These are phyloP conservation scores for Caerostris darwini DNA, from an alignment of 1,140 invertebrate species.

Conservation along the genomic window DNA sequence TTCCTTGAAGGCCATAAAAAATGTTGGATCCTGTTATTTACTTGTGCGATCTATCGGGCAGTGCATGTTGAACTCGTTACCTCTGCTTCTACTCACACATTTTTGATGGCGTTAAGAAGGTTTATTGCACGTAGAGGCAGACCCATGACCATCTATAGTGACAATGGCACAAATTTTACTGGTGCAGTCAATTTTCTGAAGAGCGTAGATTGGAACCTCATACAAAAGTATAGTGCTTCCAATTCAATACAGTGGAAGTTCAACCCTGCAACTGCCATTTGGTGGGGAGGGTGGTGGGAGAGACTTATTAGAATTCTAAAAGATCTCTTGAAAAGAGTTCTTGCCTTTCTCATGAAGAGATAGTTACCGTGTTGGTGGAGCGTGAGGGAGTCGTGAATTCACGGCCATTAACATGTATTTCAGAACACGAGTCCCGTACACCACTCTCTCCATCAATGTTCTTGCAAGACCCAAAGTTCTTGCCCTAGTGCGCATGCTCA, in stretches of 20 bases:
- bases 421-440: not conserved
- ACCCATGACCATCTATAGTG: too few relatives aligned
- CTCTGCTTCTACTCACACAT: not conserved
- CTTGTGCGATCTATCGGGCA: too few relatives aligned
- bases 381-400: constrained; percentile 52
- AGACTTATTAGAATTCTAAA: too few relatives aligned
- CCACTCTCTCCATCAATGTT: constrained; percentile 73
- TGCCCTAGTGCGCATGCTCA: too few relatives aligned
- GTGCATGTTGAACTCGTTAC: constrained; percentile 49
- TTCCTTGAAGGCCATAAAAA: constrained; percentile 77
- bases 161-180: too few relatives aligned
- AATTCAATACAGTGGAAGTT: too few relatives aligned
- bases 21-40: not conserved
- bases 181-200: too few relatives aligned
- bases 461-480: constrained; percentile 47
- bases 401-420: constrained; percentile 33
- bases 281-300: too few relatives aligned
- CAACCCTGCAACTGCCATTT: too few relatives aligned
- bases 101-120: not conserved
- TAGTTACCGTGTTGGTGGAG: constrained; percentile 34
- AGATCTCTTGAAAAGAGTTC: constrained; percentile 33
- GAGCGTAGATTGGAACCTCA: too few relatives aligned
- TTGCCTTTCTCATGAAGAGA: too few relatives aligned
- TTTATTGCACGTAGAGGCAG: constrained; percentile 77
- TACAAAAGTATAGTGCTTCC: too few relatives aligned